phyloP scores from a whole-genome alignment of 2,797 vertebrate species.

The Gouania willdenowi region DNA sequence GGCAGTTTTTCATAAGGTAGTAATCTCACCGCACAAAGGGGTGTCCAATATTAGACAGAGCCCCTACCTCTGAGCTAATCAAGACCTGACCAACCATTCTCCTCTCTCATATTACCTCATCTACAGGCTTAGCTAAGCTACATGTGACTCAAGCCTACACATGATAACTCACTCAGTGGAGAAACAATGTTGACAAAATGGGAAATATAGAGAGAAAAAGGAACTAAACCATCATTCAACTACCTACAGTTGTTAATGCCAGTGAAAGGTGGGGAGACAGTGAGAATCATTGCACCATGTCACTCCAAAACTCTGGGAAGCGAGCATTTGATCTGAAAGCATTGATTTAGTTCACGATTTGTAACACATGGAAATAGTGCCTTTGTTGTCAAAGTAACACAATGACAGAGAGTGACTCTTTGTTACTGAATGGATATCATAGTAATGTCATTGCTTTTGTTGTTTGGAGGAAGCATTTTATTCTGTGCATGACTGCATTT shows the following conservation, averaged over 20 bases:
- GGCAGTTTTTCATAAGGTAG: constrained; percentile 73
- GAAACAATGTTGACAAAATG: constrained; percentile 26
- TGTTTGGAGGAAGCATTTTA: too few species aligned
- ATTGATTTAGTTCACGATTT: constrained; percentile 63
- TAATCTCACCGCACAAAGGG: constrained; percentile 72
- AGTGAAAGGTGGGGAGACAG: constrained; percentile 62
- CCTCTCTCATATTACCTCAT: constrained; percentile 65
- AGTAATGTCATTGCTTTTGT: too few species aligned
- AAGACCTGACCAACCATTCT: constrained; percentile 59
- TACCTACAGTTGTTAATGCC: constrained; percentile 56
- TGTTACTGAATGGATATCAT: constrained; percentile 43
- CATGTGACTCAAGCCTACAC: constrained; percentile 48
- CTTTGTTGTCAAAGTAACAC: constrained; percentile 66
- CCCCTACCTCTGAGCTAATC: constrained; percentile 67
- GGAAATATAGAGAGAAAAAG: constrained; percentile 47
- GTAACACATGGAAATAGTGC: constrained; percentile 70
- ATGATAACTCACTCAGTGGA: constrained; percentile 67
- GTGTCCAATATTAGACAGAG: constrained; percentile 62
- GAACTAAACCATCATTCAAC: constrained; percentile 38
- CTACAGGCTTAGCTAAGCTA: constrained; percentile 50
- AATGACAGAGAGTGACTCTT: constrained; percentile 51
- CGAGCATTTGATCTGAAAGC: constrained; percentile 56
- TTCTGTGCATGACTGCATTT: too few species aligned
- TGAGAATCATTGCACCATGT: constrained; percentile 66
- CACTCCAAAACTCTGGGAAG: constrained; percentile 68